Evolutionary conservation across 2,797 vertebrate genomes (phyloP), one percentile per base, ranked within the genome.

Genomic region (Sebastes dallii): DNA sequence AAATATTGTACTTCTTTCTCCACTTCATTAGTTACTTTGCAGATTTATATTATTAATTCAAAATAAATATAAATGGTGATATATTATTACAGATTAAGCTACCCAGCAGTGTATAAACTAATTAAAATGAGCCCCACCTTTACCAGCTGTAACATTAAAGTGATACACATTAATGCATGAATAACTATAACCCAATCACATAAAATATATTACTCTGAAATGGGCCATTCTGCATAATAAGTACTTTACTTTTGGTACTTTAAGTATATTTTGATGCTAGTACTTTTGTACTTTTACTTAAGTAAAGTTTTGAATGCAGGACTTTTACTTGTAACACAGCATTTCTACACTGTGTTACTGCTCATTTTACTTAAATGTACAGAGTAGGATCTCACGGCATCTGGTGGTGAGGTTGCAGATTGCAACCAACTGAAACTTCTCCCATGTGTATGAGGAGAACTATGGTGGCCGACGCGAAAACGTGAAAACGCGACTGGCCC

Each of bases 311-410:
- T 27, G 25, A 27, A 27, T 27, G 25, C 36, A 39, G 36, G 36
- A 14, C 36, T n/a, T 52, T 52, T 52, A 52, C 8, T 52, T n/a
- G 20, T 52, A 55, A 55, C n/a, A 22, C 9, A 55, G 52, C 22
- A 55, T 55, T 22, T 55, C n/a, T 55, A 55, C 52, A 22, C n/a
- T 25, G 16, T 52, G 16, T 20, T 8, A 52, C 0, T 52, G 46
- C 20, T 52, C 0, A 18, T 52, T 52, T 52, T 52, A n/a, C 46
- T 52, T 42, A 14, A 42, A 42, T 0, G 14, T 42, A 16, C 13
- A 16, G 39, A 0, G 39, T 16, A 42, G 6, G 39, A 6, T 42
- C 14, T 42, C 0, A 16, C 39, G 0, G 39, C 39, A 42, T 42
- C 32, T 42, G 14, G 14, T 42, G 39, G 39, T 42, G 14, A 42